These are phyloP conservation scores for Melanotaenia pygmaea DNA, from an alignment of 2,797 vertebrate species.

Conservation along the genomic window DNA sequence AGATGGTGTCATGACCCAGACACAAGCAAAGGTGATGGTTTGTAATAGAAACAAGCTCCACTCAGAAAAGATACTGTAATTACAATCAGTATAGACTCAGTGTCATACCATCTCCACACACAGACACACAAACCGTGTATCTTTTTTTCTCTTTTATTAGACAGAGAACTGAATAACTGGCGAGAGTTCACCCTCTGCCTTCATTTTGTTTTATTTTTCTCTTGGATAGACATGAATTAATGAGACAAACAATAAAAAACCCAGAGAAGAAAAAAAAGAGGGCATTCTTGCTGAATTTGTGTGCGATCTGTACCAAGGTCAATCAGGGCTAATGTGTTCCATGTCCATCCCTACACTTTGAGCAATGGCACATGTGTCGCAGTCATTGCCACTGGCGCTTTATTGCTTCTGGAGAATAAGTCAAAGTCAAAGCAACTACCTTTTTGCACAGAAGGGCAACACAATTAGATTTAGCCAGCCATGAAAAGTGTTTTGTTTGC, in stretches of 20 bases:
- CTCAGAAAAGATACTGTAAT: slow-evolving; percentile 66
- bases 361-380: slow-evolving; percentile 53
- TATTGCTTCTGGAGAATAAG: slow-evolving; percentile 66
- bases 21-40: slow-evolving; percentile 45
- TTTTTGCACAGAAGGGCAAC: slow-evolving; percentile 63
- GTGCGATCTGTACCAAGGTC: slow-evolving; percentile 56
- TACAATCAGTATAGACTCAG: slow-evolving; percentile 59
- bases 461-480: slow-evolving; percentile 77
- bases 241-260: slow-evolving; percentile 34
- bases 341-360: slow-evolving; percentile 61
- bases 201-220: slow-evolving; percentile 39
- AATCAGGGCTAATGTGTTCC: slow-evolving; percentile 64
- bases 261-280: slow-evolving; percentile 9
- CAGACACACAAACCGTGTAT: background rate
- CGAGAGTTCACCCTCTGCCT: slow-evolving; percentile 10
- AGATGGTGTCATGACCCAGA: slow-evolving; percentile 58
- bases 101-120: slow-evolving; percentile 3
- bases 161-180: slow-evolving; percentile 14
- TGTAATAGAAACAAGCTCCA: slow-evolving; percentile 63
- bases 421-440: slow-evolving; percentile 71
- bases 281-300: slow-evolving; percentile 42
- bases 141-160: slow-evolving; percentile 3
- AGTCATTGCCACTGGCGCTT: slow-evolving; percentile 38
- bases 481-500: slow-evolving; percentile 75
- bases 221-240: slow-evolving; percentile 51